Evolutionary conservation across 2,797 vertebrate genomes (phyloP).

Genomic region (Paramormyrops hopkinsi): DNA sequence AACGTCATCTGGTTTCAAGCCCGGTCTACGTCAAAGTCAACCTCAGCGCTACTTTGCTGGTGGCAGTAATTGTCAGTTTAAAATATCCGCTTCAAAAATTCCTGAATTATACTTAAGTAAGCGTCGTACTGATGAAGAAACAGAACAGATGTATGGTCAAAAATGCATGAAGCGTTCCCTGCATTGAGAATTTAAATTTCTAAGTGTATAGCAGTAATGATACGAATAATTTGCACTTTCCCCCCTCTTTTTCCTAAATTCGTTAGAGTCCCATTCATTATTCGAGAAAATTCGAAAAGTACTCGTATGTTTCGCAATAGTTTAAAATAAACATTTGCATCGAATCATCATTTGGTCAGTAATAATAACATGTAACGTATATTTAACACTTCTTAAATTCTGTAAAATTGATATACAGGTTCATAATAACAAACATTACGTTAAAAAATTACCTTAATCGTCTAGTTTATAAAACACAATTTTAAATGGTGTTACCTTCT

Average conservation of each 20-base stretch:
- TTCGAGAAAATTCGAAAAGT: neutral
- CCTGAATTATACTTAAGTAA: neutral
- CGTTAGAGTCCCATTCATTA: neutral
- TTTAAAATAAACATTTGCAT: neutral
- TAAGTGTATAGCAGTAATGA: neutral
- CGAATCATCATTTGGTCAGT: neutral
- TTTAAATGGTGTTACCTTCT: neutral
- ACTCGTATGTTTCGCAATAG: neutral
- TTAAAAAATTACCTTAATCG: neutral
- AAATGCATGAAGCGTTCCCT: neutral
- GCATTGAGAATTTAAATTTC: neutral
- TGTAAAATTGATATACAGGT: neutral
- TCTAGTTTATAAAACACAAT: neutral
- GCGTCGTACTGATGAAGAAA: neutral
- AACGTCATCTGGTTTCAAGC: neutral
- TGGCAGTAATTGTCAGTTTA: neutral
- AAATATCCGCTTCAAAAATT: neutral
- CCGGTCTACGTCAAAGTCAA: neutral
- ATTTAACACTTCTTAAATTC: neutral
- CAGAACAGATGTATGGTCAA: neutral
- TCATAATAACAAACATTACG: neutral
- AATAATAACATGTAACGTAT: neutral
- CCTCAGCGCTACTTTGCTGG: neutral
- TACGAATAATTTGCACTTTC: neutral
- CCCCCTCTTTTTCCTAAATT: neutral